Evolutionary conservation across 2,888 invertebrate species (phyloP).

Genomic region (Microplitis manilae): DNA sequence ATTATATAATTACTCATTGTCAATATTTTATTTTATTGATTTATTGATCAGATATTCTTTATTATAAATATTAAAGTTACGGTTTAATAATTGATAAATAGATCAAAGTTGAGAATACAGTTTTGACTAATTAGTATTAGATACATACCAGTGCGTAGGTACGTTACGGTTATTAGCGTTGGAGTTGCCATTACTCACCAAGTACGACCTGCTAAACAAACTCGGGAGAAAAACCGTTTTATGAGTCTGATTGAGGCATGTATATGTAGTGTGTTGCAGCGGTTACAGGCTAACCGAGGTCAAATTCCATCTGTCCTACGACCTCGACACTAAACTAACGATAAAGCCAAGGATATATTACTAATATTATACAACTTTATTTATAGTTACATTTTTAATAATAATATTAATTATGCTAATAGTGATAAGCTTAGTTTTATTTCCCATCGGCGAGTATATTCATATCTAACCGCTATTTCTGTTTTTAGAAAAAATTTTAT

Average conservation of each 20-base stretch:
- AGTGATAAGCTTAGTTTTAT: no score
- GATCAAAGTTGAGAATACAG: not conserved
- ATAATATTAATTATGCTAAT: no score
- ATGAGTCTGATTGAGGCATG: constrained; percentile 33
- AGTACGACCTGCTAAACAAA: constrained; percentile 28
- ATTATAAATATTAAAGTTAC: not conserved
- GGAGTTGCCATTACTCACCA: constrained; percentile 37
- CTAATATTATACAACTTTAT: no score
- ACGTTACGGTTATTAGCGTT: constrained; percentile 37
- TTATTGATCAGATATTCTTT: not conserved
- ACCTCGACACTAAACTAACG: constrained; percentile 9
- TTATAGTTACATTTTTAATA: no score
- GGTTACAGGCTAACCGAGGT: constrained; percentile 29
- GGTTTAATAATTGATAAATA: not conserved
- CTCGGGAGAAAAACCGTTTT: constrained; percentile 25
- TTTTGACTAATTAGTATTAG: constrained; percentile 9
- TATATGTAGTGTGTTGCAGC: constrained; percentile 7
- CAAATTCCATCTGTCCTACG: constrained; percentile 31
- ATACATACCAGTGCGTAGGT: constrained; percentile 6
- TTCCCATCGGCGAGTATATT: no score
- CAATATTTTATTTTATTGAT: not conserved
- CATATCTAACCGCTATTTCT: no score
- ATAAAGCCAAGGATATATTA: constrained; percentile 13
- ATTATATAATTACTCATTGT: not conserved
- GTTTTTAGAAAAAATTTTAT: no score